Conservation (phyloP, 2,113 vertebrate species). For the Lophura nycthemera region DNA sequence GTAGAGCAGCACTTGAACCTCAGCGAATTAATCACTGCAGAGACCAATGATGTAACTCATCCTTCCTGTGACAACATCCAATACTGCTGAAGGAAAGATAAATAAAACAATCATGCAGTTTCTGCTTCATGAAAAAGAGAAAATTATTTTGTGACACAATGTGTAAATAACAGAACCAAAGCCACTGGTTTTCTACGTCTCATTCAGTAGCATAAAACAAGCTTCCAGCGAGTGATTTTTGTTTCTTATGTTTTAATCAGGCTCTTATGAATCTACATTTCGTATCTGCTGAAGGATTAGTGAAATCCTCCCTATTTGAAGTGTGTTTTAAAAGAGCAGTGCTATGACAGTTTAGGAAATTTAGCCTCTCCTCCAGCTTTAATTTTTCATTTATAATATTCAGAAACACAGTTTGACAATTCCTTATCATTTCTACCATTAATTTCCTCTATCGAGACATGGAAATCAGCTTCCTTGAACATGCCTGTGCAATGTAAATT, state of each 20-base stretch:
- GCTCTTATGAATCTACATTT: constrained; percentile 8
- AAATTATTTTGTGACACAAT: constrained; percentile 10
- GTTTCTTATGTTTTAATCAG: constrained; percentile 20
- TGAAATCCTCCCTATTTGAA: background rate
- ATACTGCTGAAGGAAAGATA: constrained; percentile 23
- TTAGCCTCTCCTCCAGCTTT: background rate
- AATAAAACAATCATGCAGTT: constrained; percentile 40
- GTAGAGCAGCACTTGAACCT: background rate
- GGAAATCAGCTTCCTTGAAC: background rate
- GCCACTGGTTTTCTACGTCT: background rate
- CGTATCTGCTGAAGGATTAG: background rate
- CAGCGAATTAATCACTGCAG: constrained; percentile 24
- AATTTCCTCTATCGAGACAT: constrained; percentile 3
- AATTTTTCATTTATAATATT: background rate
- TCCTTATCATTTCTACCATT: background rate
- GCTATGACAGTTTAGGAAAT: background rate
- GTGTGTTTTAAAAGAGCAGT: background rate
- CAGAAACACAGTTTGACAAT: background rate
- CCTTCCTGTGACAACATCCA: constrained; percentile 27
- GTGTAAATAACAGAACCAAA: constrained; percentile 16
- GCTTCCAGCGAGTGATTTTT: background rate
- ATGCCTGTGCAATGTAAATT: constrained; percentile 2
- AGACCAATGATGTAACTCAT: constrained; percentile 34
- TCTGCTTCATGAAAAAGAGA: constrained; percentile 31
- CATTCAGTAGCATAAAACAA: background rate